Conservation (phyloP, 30 jellyfish, hydroid and myxozoan genomes). For the Nemopilema nomurai region DNA sequence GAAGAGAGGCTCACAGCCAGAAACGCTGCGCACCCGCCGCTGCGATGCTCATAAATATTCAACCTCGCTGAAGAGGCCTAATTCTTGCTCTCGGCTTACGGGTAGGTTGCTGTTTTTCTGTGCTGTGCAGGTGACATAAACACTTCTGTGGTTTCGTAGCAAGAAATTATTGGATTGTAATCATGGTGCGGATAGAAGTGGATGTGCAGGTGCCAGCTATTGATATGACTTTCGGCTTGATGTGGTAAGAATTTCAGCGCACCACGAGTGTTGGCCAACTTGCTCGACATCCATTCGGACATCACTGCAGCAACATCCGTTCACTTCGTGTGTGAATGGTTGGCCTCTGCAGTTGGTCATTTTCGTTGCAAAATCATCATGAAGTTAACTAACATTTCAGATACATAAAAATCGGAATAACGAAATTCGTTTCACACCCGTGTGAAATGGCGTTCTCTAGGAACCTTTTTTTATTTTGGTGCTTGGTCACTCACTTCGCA, state of each 20-base stretch:
- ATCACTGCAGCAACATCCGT: background rate
- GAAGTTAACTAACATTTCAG: background rate
- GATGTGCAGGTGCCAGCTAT: slow-evolving; percentile 25
- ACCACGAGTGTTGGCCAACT: background rate
- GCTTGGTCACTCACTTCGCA: background rate
- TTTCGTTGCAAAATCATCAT: background rate
- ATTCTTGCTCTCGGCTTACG: background rate
- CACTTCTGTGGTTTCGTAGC: slow-evolving; percentile 8
- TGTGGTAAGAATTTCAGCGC: slow-evolving; percentile 5
- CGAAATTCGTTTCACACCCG: background rate
- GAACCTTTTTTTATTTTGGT: background rate
- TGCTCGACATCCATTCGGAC: background rate
- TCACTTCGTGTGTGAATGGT: background rate
- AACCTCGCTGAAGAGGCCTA: background rate
- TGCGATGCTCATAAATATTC: background rate
- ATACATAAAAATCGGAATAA: background rate
- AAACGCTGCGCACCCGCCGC: background rate
- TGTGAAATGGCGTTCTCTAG: slow-evolving; percentile 5
- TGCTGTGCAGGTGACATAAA: background rate
- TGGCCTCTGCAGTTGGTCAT: background rate
- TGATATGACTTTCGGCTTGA: slow-evolving; percentile 7
- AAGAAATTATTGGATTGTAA: slow-evolving; percentile 10
- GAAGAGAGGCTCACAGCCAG: background rate
- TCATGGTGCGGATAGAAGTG: slow-evolving; percentile 28
- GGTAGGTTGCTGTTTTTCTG: background rate